These are phyloP conservation scores for Cervus canadensis DNA, from an alignment of 2,113 vertebrate genomes.

Conservation along the genomic window DNA sequence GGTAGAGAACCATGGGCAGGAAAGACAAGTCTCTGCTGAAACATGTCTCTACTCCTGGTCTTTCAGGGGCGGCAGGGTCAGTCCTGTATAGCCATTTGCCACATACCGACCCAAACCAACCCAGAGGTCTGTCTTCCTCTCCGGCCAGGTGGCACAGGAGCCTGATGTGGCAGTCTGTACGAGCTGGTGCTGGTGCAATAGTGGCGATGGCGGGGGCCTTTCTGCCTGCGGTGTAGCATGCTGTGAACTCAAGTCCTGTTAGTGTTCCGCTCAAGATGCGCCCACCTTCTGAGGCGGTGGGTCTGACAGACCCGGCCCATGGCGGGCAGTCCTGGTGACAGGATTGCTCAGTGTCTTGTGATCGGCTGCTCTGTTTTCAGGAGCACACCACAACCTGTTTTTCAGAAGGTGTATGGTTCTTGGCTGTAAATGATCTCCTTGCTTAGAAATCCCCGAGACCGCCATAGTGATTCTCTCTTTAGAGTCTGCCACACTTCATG, in stretches of 20 bases:
- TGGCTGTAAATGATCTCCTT: background rate
- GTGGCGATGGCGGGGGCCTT: background rate
- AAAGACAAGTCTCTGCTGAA: background rate
- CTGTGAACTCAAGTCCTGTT: background rate
- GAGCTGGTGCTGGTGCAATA: background rate
- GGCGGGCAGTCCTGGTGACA: background rate
- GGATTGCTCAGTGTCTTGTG: background rate
- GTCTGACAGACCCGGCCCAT: background rate
- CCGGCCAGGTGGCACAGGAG: background rate
- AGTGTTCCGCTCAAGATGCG: rapidly evolving
- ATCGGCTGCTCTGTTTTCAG: background rate
- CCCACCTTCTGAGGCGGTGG: background rate
- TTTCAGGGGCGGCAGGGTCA: background rate
- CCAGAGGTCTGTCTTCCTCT: background rate
- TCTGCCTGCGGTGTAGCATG: background rate
- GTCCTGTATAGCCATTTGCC: background rate
- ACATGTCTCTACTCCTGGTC: background rate
- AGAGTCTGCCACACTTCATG: background rate
- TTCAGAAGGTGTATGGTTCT: background rate
- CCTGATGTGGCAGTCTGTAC: no score
- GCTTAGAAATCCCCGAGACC: background rate
- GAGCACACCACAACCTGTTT: background rate
- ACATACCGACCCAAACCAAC: background rate
- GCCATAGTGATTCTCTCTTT: background rate
- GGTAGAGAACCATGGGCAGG: background rate